These are phyloP conservation scores for Serrognathus titanus DNA, from an alignment of 2,888 invertebrate species.

Conservation along the genomic window DNA sequence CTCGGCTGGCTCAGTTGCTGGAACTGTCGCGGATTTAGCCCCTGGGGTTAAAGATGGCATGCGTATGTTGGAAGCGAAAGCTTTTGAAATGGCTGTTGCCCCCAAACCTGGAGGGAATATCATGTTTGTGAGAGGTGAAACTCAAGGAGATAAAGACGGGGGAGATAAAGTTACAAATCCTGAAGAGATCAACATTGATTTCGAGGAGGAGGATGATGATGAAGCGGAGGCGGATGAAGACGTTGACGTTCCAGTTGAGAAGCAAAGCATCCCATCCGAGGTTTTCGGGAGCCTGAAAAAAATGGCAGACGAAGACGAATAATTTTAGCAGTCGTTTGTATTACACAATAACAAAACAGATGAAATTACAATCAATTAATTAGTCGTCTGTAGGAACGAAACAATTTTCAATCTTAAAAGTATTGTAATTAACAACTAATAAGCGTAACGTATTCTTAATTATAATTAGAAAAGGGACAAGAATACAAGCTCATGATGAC, in stretches of 20 bases:
- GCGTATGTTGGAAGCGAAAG: constrained; percentile 83
- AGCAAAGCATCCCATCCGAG: constrained; percentile 82
- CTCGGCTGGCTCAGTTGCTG: constrained; percentile 63
- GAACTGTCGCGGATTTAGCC: constrained; percentile 69
- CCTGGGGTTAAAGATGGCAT: constrained; percentile 81
- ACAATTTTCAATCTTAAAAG: no score
- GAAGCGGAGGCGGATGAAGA: constrained; percentile 59
- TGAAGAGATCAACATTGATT: constrained; percentile 82
- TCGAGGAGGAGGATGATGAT: constrained; percentile 61
- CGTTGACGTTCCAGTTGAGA: constrained; percentile 68
- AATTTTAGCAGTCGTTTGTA: neutral
- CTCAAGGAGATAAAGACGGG: constrained; percentile 64
- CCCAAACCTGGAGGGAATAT: constrained; percentile 57
- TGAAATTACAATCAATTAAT: no score
- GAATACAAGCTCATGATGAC: neutral
- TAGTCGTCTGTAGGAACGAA: no score
- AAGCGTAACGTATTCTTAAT: neutral
- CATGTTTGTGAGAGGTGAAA: constrained; percentile 84
- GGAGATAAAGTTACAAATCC: constrained; percentile 75
- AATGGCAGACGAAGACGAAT: constrained; percentile 42
- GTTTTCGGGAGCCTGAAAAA: constrained; percentile 82
- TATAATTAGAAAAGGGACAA: neutral
- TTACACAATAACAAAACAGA: no score
- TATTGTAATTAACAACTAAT: neutral
- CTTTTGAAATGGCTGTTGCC: constrained; percentile 63